Conservation (phyloP, 2,888 invertebrate species). For the Lottia scabra region DNA sequence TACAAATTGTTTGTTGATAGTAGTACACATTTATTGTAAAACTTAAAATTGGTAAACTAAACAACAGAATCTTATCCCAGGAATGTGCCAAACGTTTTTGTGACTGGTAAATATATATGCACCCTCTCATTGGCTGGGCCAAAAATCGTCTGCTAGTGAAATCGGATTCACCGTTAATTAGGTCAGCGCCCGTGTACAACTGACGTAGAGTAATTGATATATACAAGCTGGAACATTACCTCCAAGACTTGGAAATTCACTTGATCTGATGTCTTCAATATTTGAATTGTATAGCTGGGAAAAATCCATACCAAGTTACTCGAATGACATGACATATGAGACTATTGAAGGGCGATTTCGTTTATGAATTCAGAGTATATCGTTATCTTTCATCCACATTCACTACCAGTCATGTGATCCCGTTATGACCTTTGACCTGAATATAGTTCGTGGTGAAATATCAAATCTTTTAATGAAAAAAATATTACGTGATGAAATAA, state of each 20-base stretch:
- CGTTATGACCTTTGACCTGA: constrained; percentile 39
- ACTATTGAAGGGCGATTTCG: constrained; percentile 5
- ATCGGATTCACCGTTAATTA: too few relatives aligned
- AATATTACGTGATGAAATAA: too few relatives aligned
- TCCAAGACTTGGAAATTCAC: constrained; percentile 26
- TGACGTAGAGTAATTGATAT: not conserved
- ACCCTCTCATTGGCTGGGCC: too few relatives aligned
- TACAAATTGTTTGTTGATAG: too few relatives aligned
- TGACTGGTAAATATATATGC: too few relatives aligned
- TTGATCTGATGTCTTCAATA: constrained; percentile 20
- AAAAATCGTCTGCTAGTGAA: too few relatives aligned
- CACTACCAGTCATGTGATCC: constrained; percentile 19
- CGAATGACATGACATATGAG: constrained; percentile 15
- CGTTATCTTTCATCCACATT: constrained; percentile 9
- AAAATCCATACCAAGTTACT: constrained; percentile 9
- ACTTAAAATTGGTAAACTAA: too few relatives aligned
- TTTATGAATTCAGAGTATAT: constrained; percentile 3
- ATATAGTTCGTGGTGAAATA: constrained; percentile 27
- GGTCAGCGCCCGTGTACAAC: too few relatives aligned
- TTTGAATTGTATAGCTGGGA: constrained; percentile 22
- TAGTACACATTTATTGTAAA: too few relatives aligned
- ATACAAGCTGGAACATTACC: constrained; percentile 14
- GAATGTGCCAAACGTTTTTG: too few relatives aligned
- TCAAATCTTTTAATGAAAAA: too few relatives aligned
- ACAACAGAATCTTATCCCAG: too few relatives aligned